Conservation (phyloP, 2,113 vertebrate species). For the Amphilophus citrinellus region DNA sequence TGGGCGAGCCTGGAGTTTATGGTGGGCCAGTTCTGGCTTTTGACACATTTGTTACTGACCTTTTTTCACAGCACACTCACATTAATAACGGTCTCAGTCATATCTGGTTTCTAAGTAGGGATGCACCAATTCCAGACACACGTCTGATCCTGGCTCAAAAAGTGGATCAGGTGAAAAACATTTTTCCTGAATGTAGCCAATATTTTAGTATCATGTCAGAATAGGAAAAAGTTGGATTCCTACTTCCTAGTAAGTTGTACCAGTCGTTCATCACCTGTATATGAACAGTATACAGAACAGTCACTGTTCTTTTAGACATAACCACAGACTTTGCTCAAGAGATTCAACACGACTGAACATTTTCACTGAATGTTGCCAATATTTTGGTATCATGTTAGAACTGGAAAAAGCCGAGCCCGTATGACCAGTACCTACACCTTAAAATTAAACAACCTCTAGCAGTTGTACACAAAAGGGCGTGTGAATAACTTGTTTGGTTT, state of each 20-base stretch:
- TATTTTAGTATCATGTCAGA: neutral
- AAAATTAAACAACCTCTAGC: too few species aligned
- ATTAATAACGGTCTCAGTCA: neutral
- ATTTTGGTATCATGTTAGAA: too few species aligned
- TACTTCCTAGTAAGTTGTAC: neutral
- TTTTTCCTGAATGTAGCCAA: neutral
- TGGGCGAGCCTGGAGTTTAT: neutral
- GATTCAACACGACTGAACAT: too few species aligned
- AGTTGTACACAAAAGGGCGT: too few species aligned
- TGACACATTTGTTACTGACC: neutral
- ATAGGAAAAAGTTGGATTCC: neutral
- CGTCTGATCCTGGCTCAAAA: neutral
- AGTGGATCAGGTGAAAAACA: neutral
- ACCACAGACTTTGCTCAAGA: too few species aligned
- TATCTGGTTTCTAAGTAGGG: neutral
- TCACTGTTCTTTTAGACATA: too few species aligned
- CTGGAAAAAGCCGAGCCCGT: too few species aligned
- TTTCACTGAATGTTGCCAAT: too few species aligned
- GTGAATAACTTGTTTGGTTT: too few species aligned
- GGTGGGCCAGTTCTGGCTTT: neutral
- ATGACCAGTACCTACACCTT: too few species aligned
- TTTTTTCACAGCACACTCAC: neutral
- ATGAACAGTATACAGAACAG: neutral
- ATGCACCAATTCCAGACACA: neutral
- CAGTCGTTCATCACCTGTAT: neutral